phyloP scores from a whole-genome alignment of 2,888 invertebrate genomes.

The Epsilonema sp. region DNA sequence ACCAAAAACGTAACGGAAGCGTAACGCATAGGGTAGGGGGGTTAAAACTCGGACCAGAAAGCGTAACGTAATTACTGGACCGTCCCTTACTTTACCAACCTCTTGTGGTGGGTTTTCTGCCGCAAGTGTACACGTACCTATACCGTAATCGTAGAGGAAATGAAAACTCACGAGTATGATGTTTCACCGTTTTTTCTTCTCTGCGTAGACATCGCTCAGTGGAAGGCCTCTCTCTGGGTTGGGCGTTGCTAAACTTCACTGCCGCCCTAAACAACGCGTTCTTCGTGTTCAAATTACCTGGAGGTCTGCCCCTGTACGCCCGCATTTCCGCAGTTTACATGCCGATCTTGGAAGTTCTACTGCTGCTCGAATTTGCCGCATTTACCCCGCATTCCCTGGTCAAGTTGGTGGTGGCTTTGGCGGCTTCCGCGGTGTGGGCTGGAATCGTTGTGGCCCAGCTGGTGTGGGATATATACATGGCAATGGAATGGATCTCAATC shows the following conservation, averaged over 20 bases:
- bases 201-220: too few species aligned
- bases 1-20: too few species aligned
- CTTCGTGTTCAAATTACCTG: constrained; percentile 7
- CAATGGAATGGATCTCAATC: constrained; percentile 9
- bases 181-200: too few species aligned
- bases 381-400: constrained; percentile 5
- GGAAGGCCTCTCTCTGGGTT: constrained; percentile 4
- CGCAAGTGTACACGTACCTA: too few species aligned
- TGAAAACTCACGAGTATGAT: too few species aligned
- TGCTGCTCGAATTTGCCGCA: constrained; percentile 2
- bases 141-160: too few species aligned
- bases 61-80: too few species aligned
- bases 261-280: constrained; percentile 9
- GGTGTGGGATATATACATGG: constrained; percentile 3
- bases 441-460: constrained; percentile 1
- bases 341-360: constrained; percentile 5
- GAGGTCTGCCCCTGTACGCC: constrained; percentile 1
- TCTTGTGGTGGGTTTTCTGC: too few species aligned
- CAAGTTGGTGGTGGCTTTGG: background rate
- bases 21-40: too few species aligned
- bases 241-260: constrained; percentile 8
- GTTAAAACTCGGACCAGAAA: too few species aligned
- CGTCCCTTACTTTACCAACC: too few species aligned
- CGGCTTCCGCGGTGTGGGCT: background rate
- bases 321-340: constrained; percentile 3